Percentiles rank a stretch among this genome's conserved stretches.
Conservation (phyloP, 2,797 vertebrate genomes). For the Anguilla marmorata region DNA sequence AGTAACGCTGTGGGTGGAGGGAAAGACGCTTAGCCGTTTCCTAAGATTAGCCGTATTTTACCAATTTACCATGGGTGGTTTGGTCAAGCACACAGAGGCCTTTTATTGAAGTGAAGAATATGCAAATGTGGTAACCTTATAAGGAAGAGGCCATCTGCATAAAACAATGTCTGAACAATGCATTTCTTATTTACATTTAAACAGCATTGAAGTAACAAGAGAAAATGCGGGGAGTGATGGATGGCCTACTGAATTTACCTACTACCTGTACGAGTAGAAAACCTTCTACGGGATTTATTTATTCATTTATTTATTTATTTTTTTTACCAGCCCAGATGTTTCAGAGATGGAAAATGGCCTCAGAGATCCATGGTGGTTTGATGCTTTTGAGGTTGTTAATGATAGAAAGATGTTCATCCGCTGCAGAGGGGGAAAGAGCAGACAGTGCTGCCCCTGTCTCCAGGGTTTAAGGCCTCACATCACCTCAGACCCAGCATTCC, state of each 20-base stretch:
- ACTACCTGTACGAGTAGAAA: conserved; percentile 1
- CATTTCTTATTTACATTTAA: not conserved
- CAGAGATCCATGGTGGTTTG: not conserved
- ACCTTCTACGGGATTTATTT: not conserved
- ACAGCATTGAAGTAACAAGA: not conserved
- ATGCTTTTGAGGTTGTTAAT: not conserved
- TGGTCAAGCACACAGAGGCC: not conserved
- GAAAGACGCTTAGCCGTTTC: conserved; percentile 2
- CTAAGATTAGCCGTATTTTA: not conserved
- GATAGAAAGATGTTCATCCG: conserved; percentile 24
- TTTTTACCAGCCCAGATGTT: conserved; percentile 6
- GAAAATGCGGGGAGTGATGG: conserved; percentile 35
- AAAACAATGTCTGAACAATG: not conserved
- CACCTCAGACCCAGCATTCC: conserved; percentile 17
- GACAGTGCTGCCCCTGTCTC: conserved; percentile 14
- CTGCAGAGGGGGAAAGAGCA: conserved; percentile 12
- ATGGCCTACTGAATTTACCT: conserved; percentile 39
- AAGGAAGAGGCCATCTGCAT: too few relatives aligned
- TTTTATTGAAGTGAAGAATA: not conserved
- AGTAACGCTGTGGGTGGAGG: not conserved
- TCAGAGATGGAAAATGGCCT: conserved; percentile 11
- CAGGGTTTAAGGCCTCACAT: not conserved
- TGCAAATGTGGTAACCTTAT: not conserved
- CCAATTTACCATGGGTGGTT: not conserved
- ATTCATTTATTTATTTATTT: not conserved